Evolutionary conservation across 2,888 invertebrate genomes (phyloP).

Genomic region (Mystacides longicornis): DNA sequence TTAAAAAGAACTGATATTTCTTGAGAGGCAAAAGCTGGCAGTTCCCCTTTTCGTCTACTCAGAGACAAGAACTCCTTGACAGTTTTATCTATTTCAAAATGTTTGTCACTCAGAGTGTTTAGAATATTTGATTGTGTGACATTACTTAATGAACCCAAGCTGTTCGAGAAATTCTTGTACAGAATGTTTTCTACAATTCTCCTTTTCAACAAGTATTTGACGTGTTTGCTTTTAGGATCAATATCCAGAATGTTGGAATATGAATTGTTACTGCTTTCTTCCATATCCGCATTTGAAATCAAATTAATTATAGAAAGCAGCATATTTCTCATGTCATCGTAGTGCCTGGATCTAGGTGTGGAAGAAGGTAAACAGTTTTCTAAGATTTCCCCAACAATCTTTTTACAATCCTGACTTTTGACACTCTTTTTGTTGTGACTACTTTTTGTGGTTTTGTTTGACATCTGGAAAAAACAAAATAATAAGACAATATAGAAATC

Average conservation of each 20-base stretch:
- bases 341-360: not conserved
- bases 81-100: not conserved
- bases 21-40: constrained; percentile 8
- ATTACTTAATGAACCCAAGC: not conserved
- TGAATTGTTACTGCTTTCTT: not conserved
- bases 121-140: not conserved
- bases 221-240: not conserved
- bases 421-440: no score
- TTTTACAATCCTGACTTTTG: no score
- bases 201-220: not conserved
- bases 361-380: not conserved
- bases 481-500: no score
- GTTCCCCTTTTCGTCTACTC: not conserved
- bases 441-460: no score
- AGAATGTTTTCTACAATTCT: not conserved
- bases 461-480: no score
- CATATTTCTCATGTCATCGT: not conserved
- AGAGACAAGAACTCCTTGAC: not conserved
- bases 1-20: constrained; percentile 9
- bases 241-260: not conserved
- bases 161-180: not conserved
- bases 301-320: not conserved
- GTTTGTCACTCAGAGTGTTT: not conserved
- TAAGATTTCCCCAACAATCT: not conserved
- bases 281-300: not conserved